Evolutionary conservation across 2,888 invertebrate genomes (phyloP).

Genomic region (Phyllotreta striolata): DNA sequence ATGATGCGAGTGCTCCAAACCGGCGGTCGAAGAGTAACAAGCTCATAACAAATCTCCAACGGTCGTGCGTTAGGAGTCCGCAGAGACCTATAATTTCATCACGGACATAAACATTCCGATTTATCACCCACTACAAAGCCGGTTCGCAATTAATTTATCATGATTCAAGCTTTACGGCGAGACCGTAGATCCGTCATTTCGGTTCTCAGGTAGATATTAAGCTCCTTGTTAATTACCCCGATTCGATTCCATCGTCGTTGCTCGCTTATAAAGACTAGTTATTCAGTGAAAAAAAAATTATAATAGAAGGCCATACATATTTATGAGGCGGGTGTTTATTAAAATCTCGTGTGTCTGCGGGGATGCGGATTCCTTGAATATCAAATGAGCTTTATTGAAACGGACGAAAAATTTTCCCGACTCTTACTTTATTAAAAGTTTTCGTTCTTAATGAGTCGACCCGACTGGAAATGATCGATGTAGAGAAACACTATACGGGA

Average conservation of each 20-base stretch:
- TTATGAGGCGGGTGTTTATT: constrained; percentile 21
- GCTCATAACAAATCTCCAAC: constrained; percentile 21
- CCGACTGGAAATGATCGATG: constrained; percentile 2
- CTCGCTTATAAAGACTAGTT: no score
- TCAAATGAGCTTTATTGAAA: constrained; percentile 27
- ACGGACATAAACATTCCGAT: constrained; percentile 29
- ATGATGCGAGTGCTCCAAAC: no score
- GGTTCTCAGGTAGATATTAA: constrained; percentile 32
- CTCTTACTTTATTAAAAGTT: constrained; percentile 16
- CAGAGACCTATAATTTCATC: constrained; percentile 21
- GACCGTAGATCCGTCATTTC: constrained; percentile 33
- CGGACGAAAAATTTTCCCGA: constrained; percentile 12
- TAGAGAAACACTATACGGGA: constrained; percentile 1
- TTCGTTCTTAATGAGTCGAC: constrained; percentile 12
- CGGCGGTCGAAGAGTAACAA: constrained; percentile 2
- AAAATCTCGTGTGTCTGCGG: constrained; percentile 27
- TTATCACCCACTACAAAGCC: constrained; percentile 14
- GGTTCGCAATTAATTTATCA: constrained; percentile 30
- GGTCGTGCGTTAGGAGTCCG: constrained; percentile 2
- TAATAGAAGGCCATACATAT: constrained; percentile 12
- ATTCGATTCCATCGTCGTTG: no score
- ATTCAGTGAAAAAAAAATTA: no score
- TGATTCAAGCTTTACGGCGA: constrained; percentile 26
- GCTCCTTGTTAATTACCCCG: constrained; percentile 26
- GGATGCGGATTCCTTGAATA: constrained; percentile 18